These are phyloP conservation scores for Stomorhina lunata DNA, from an alignment of 2,888 invertebrate genomes.

Conservation along the genomic window DNA sequence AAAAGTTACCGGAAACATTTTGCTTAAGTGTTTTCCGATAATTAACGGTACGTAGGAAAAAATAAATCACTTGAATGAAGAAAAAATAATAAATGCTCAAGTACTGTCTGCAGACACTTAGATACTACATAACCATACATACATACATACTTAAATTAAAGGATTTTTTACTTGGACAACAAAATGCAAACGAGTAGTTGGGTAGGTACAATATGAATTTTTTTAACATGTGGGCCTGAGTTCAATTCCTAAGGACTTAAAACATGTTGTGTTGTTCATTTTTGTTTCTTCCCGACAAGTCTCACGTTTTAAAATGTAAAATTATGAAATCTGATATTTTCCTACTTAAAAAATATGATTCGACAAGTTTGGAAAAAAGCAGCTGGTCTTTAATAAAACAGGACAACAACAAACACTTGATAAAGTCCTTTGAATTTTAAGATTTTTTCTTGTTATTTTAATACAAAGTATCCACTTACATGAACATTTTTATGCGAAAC, in stretches of 20 bases:
- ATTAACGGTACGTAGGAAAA: slow-evolving; percentile 49
- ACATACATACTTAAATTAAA: background rate
- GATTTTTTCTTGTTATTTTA: slow-evolving; percentile 23
- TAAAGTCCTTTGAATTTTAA: slow-evolving; percentile 35
- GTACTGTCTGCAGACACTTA: slow-evolving; percentile 6
- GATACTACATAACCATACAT: background rate
- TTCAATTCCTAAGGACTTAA: slow-evolving; percentile 36
- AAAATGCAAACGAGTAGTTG: slow-evolving; percentile 19
- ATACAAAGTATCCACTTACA: slow-evolving; percentile 54
- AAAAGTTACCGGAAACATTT: slow-evolving; percentile 58
- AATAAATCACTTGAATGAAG: too few relatives aligned
- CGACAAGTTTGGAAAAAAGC: slow-evolving; percentile 33
- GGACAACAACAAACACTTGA: slow-evolving; percentile 56
- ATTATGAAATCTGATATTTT: slow-evolving; percentile 63
- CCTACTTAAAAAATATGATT: slow-evolving; percentile 29
- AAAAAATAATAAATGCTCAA: slow-evolving; percentile 6
- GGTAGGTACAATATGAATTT: too few relatives aligned
- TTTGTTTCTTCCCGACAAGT: slow-evolving; percentile 17
- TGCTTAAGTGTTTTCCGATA: slow-evolving; percentile 64
- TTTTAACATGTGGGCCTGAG: slow-evolving; percentile 52
- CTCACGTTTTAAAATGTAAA: slow-evolving; percentile 56
- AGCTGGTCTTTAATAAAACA: slow-evolving; percentile 50
- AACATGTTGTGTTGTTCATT: slow-evolving; percentile 29
- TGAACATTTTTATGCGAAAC: too few relatives aligned
- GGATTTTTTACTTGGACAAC: slow-evolving; percentile 23